Base-by-base conservation (phyloP, 2,113 vertebrate genomes). In the Hydropotes inermis region DNA sequence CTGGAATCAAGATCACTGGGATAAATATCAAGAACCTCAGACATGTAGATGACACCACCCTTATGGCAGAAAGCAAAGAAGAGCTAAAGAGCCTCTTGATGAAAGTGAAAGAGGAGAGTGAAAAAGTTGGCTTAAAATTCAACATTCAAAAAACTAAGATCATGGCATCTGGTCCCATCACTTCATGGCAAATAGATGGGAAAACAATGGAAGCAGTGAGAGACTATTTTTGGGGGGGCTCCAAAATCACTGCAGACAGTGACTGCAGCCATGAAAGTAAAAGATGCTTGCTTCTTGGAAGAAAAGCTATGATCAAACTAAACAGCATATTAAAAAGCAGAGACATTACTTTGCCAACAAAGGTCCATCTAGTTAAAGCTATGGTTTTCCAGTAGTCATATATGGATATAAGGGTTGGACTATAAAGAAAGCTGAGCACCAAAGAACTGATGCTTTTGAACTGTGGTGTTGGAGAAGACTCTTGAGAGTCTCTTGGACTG, bases 191-290 rank as follows among this genome's bases (percentile, higher is more conserved):
- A 64, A 64, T 17, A 0, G 1, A n/a, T 64, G 61, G 61, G 16
- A 15, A 64, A 64, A n/a, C 61, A 64, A 19, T 19, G 61, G 33
- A 64, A 64, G n/a, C 15, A n/a, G 61, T 64, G 33, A 19, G 15
- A n/a, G 61, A n/a, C 33, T 64, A n/a, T n/a, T 64, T 64, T 64
- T n/a, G n/a, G 0, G 1, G 33, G 33, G 61, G 3, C 61, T n/a
- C 61, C 61, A 64, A 64, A n/a, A 64, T n/a, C 61, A 64, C 61
- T 64, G 33, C 1, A 64, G 16, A 64, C 17, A 16, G 61, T n/a
- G 33, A n/a, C 33, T 64, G 30, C 60, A 64, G 60, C 30, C 60
- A 33, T 33, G 61, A 64, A 64, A 64, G 61, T 64, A n/a, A 64
- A 64, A n/a, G 16, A 64, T 1, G 1, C 61, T n/a, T 64, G 33